Conservation (phyloP, 2,113 vertebrate species). For the Taurulus bubalis region DNA sequence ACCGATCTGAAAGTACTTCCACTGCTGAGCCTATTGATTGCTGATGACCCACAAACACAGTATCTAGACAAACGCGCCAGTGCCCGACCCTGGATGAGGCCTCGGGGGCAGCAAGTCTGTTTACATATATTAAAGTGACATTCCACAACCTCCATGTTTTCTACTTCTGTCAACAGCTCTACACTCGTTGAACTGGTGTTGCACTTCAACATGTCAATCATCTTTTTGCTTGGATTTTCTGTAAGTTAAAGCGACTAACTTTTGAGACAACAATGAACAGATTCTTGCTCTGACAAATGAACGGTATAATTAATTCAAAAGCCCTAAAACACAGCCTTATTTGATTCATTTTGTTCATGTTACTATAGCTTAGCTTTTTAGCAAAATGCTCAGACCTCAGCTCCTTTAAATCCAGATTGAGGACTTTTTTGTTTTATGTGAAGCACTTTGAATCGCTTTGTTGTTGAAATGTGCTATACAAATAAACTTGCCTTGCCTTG, state of each 20-base stretch:
- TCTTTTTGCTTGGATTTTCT: background rate
- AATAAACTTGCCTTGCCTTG: no score
- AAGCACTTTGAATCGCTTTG: no score
- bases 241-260: background rate
- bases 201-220: background rate
- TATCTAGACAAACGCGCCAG: constrained; percentile 33
- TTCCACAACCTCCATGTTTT: constrained; percentile 30
- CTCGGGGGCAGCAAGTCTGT: constrained; percentile 35
- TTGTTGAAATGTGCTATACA: no score
- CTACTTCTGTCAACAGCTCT: constrained; percentile 1
- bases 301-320: background rate
- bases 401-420: no score
- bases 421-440: no score
- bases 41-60: constrained; percentile 74
- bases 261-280: background rate
- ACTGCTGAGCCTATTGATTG: constrained; percentile 68
- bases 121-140: constrained; percentile 14
- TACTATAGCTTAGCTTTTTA: background rate
- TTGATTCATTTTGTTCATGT: background rate
- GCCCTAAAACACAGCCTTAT: background rate
- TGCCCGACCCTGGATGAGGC: constrained; percentile 46
- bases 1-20: constrained; percentile 70
- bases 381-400: no score
- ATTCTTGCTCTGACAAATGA: background rate
- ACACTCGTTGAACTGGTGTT: background rate